Evolutionary conservation across 2,113 vertebrate species (phyloP), one percentile per base, ranked within the genome.

Genomic region (Odocoileus hemionus): DNA sequence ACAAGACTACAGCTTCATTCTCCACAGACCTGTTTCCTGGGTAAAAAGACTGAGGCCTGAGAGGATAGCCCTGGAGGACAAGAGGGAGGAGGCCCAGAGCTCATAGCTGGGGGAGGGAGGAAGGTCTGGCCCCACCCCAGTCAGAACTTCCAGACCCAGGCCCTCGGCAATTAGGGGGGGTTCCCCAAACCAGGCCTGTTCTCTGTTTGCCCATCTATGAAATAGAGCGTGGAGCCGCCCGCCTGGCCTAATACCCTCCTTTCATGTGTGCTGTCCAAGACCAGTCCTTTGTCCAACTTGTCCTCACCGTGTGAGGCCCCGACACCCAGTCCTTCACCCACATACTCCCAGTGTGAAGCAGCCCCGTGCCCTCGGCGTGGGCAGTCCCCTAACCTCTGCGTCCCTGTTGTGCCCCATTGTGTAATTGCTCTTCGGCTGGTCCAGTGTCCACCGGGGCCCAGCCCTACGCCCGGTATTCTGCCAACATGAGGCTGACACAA

Each of bases 11-110:
- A 50, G 47, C 50, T 57, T n/a, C 25, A 3, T 83, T 84, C 47
- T 93, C 55, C 70, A 85, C 61, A 85, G 43, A 95, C 95, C 96
- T 97, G 76, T 98, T 97, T 97, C 50, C 86, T 89, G 26, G 78
- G 86, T 60, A 12, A 95, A 28, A 97, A 97, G 91, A 97, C 95
- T 98, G 94, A 97, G 95, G 36, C 61, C 96, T 95, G 61, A 89
- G 39, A 52, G 61, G 70, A 91, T 2, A 60, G 55, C 1, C n/a
- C 45, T 17, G 36, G 82, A 87, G 23, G n/a, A 88, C 19, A 79
- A 84, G n/a, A 90, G 21, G 3, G 16, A n/a, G 6, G 57, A 82
- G 55, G 43, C 60, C 28, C 67, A 26, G 57, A 28, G 55, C 47
- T 92, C n/a, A 67, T 12, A 61, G 84, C 52, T 80, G 25, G 52